Percentiles rank a stretch among this genome's conserved stretches.
These are phyloP conservation scores for Athrips mouffetella DNA, from an alignment of 2,888 invertebrate genomes.

Conservation along the genomic window DNA sequence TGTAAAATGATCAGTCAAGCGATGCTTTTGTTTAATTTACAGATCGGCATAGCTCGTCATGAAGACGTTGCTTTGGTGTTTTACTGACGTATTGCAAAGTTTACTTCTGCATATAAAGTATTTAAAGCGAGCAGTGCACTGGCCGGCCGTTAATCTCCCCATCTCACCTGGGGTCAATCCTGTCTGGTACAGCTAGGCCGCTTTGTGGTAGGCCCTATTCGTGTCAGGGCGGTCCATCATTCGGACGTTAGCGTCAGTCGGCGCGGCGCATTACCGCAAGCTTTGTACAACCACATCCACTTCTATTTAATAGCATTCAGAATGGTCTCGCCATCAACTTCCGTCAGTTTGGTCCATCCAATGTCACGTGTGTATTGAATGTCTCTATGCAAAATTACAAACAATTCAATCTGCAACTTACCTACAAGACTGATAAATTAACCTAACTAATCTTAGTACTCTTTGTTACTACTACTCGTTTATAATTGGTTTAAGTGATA, in stretches of 20 bases:
- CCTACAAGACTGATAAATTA: no score
- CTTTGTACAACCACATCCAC: constrained; percentile 36
- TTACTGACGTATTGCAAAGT: constrained; percentile 31
- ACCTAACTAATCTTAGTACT: no score
- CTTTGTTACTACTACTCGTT: no score
- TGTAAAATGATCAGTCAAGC: constrained; percentile 70
- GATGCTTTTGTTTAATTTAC: constrained; percentile 50
- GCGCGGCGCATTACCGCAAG: constrained; percentile 46
- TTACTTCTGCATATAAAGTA: constrained; percentile 37
- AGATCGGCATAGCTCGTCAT: constrained; percentile 52
- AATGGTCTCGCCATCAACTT: background rate
- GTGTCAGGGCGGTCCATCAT: constrained; percentile 60
- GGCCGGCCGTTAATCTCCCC: constrained; percentile 48
- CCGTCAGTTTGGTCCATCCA: background rate
- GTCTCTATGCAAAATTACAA: background rate
- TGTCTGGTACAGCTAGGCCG: constrained; percentile 62
- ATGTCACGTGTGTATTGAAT: background rate
- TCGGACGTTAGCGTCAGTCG: constrained; percentile 25
- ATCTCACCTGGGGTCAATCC: constrained; percentile 55
- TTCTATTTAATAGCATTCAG: constrained; percentile 1
- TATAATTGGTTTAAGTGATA: no score
- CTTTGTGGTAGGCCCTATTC: constrained; percentile 62
- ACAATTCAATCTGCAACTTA: no score
- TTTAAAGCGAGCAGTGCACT: constrained; percentile 29
- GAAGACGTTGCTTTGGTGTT: constrained; percentile 40